Base-by-base conservation (phyloP, 1,140 invertebrate genomes). In the Gyrodactylus salaris region DNA sequence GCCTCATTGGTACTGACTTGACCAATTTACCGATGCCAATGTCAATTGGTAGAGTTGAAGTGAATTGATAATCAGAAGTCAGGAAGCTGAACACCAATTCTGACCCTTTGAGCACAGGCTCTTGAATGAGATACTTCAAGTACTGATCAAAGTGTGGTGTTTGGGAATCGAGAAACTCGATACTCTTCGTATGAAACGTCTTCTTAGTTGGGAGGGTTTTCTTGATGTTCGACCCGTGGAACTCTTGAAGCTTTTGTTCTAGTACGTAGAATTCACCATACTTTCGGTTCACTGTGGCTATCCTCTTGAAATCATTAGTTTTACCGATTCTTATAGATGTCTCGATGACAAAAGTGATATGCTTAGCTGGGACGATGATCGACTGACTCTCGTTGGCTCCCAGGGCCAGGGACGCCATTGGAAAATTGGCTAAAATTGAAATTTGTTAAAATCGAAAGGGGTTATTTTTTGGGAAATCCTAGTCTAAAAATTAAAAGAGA, bases 211-310 rank as follows among this genome's bases (percentile, higher is more conserved):
- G 70, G 7, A 71, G 23, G 25, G 16, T 2, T 1, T 25, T 20
- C 25, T 71, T 25, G 23, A 71, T 71, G 25, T 20, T 71, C 7
- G 19, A 19, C 1, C 70, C 70, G 26, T 71, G 70, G n/a, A 71
- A 71, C n/a, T 71, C 70, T 25, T 24, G 25, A 16, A 71, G 25
- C 26, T 71, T 71, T 71, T 71, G 70, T 71, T 71, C 70, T 1
- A 71, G 24, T 24, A 25, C 70, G n/a, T 71, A 71, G n/a, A 71
- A 71, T 20, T 71, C 70, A 24, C 16, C 24, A 25, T 71, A 71
- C 26, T 71, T 71, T 25, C 70, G 25, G 26, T 25, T 24, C 1
- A 71, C 23, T 54, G 34, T 54, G n/a, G 34, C 34, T 54, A 54
- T 54, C n/a, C n/a, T 54, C 7, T 54, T 7, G n/a, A 16, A 54